Evolutionary conservation across 2,113 vertebrate species (phyloP), one percentile per base, ranked within the genome.

Genomic region (Cheilinus undulatus): DNA sequence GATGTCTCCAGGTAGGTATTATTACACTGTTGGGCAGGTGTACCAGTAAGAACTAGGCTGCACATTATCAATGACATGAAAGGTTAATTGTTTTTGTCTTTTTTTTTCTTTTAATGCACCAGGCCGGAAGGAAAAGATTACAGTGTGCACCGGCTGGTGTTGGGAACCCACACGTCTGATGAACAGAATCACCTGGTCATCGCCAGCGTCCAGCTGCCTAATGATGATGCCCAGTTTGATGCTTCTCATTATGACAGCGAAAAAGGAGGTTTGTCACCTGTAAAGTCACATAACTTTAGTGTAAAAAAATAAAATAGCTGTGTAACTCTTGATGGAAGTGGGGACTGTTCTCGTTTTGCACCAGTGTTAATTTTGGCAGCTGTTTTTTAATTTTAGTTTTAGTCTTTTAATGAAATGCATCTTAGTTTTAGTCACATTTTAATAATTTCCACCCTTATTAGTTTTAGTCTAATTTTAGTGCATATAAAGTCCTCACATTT

Each of bases 41-140:
- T 8, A 45, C 14, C n/a, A 6, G 5, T 12, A 14, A 27, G 22
- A 7, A 19, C 15, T 19, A 45, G 3, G 11, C 5, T 28, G 22
- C 26, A 17, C 0, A 13, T 6, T 15, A 26, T 49, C 0, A 24
- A n/a, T 43, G 19, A 14, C 14, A 30, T 4, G n/a, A 30, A n/a
- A 15, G 45, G 14, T 5, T 2, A n/a, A 27, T n/a, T 17, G 32
- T 45, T n/a, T 8, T 9, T 14, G n/a, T 40, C 5, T 14, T 19
- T 5, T n/a, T n/a, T n/a, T n/a, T 7, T 49, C 1, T 15, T 23
- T 23, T n/a, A n/a, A n/a, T n/a, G n/a, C n/a, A 19, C 5, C 92
- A 99, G 98, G 61, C 98, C 97, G 0, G 97, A 99, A 83, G 98
- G 98, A 53, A 99, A 99, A 85, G 97, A 99, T 84, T 99, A 97